Conservation (phyloP, 1,140 invertebrate genomes). For the Ceratosolen fusciceps region DNA sequence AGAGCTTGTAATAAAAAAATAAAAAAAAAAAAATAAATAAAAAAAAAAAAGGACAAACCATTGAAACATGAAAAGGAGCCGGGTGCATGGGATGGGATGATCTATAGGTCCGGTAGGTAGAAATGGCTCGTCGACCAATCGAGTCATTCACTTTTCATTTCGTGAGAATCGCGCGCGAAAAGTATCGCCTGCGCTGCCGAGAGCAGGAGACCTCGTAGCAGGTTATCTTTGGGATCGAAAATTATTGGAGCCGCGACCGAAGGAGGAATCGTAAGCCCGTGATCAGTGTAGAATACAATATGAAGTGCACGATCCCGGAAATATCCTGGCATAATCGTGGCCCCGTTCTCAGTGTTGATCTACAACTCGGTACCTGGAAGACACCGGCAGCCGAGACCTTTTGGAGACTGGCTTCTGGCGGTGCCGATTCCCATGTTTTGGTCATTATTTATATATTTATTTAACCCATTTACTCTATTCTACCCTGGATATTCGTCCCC, state of each 20-base stretch:
- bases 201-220: not conserved
- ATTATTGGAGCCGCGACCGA: not conserved
- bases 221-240: not conserved
- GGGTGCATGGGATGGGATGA: too few relatives aligned
- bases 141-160: not conserved
- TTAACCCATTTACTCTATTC: too few relatives aligned
- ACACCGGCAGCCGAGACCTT: conserved; percentile 70
- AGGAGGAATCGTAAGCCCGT: not conserved
- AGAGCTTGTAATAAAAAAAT: too few relatives aligned
- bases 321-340: conserved; percentile 98
- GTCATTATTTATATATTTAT: conserved; percentile 75
- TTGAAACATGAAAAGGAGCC: too few relatives aligned
- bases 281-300: conserved; percentile 59
- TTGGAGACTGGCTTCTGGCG: conserved; percentile 89
- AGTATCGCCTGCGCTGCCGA: not conserved
- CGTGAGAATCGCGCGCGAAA: conserved; percentile 53
- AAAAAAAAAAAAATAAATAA: too few relatives aligned
- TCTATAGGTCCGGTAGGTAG: not conserved
- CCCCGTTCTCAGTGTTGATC: conserved; percentile 91
- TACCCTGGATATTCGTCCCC: too few relatives aligned
- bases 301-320: conserved; percentile 96
- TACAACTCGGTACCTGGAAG: conserved; percentile 77
- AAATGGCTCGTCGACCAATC: not conserved
- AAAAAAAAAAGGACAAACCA: too few relatives aligned
- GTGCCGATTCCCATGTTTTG: conserved; percentile 91